These are phyloP conservation scores for Vulpes lagopus DNA, from an alignment of 2,113 vertebrate species.

Conservation along the genomic window DNA sequence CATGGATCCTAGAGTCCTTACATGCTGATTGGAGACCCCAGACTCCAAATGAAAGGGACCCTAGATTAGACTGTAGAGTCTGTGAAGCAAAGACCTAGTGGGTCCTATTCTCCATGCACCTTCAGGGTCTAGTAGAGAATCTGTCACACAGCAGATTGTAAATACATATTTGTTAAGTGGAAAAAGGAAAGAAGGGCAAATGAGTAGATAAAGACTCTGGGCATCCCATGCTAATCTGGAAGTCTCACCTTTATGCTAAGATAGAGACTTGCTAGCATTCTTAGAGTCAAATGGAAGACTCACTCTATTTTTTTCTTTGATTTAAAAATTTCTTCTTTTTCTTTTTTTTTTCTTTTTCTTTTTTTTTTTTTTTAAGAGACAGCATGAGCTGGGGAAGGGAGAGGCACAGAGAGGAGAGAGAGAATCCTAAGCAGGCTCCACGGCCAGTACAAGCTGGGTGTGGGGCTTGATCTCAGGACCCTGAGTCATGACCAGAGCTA, in stretches of 20 bases:
- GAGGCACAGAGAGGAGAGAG: background rate
- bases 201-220: background rate
- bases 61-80: background rate
- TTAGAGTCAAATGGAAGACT: background rate
- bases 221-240: background rate
- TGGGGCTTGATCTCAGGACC: background rate
- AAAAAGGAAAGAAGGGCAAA: slow-evolving; percentile 6
- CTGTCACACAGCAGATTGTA: background rate
- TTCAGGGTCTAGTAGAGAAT: background rate
- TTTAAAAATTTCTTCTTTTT: background rate
- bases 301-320: background rate
- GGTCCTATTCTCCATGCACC: background rate
- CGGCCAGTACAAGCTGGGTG: background rate
- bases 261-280: background rate
- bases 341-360: too few species aligned
- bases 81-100: background rate
- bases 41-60: background rate
- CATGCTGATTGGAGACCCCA: background rate
- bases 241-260: background rate
- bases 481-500: background rate
- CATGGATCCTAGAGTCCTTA: background rate
- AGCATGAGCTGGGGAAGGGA: background rate
- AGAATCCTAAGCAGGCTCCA: background rate
- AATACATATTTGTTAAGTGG: slow-evolving; percentile 29
- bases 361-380: too few species aligned